Base-by-base conservation (phyloP, 2,888 invertebrate genomes). In the Hirtodrosophila histrioides region DNA sequence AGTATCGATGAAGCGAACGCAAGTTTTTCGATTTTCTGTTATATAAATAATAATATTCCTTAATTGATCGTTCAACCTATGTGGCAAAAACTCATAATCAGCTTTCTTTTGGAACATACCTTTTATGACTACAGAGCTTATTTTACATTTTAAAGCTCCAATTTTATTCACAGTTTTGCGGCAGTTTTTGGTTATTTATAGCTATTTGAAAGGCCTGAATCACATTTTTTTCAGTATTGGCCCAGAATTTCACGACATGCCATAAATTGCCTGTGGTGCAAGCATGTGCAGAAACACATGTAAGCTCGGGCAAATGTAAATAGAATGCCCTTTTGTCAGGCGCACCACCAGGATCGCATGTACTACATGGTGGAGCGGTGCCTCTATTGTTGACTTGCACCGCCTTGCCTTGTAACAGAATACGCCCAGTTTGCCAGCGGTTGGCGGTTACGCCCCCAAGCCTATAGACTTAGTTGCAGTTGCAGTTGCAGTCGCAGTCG, bases 391-490 rank as follows among this genome's bases (percentile, higher is more conserved):
- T 66, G 61, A 63, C 62, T 64, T 41, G 63, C 39, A 49, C 31
- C 37, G 60, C 60, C 35, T 43, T n/a, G 64, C 40, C 66, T 61
- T 55, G 73, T 71, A 68, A 84, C 65, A 75, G 65, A 60, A 64
- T 51, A 86, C 81, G 81, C 81, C 81, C 81, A 72, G 69, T 82
- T 80, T 76, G 54, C 66, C 53, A 69, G 78, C 83, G 77, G 74
- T 72, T 69, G 82, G 85, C 68, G 73, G 87, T 77, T 62, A 75
- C 75, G 75, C 75, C 75, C 69, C 65, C 65, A 72, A 72, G 60
- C 56, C 37, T 4, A 51, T 48, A 50, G 48, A 43, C 61, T 53
- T 37, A 17, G 51, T 55, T 3, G 17, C 9, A 56, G 41, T 45
- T 44, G 58, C 44, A 55, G 54, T 53, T 54, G 48, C 50, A 72